Conservation (phyloP, 2,888 invertebrate species). For the Morinoia aosen region DNA sequence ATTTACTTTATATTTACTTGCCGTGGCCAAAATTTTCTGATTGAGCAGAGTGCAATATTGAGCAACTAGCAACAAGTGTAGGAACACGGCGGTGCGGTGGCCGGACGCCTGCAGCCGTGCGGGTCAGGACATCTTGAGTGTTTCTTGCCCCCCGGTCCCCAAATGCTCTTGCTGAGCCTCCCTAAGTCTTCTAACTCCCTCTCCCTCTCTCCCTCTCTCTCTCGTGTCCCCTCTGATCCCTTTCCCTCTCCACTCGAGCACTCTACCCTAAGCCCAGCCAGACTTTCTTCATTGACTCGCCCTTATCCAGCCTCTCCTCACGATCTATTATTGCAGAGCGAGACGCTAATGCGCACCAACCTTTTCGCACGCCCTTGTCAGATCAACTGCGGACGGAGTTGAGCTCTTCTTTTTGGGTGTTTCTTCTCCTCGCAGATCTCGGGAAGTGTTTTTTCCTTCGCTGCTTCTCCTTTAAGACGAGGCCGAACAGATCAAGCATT, state of each 20-base stretch:
- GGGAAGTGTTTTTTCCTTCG: slow-evolving; percentile 18
- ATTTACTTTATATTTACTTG: too few species aligned
- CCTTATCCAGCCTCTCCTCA: neutral
- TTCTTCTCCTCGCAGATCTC: neutral
- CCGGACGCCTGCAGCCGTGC: neutral
- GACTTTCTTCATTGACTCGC: slow-evolving; percentile 18
- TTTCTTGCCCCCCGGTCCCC: neutral
- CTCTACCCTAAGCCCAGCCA: neutral
- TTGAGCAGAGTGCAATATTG: too few species aligned
- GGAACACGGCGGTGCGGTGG: neutral
- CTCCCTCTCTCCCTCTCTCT: neutral
- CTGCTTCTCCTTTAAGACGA: slow-evolving; percentile 13
- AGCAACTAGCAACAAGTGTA: neutral
- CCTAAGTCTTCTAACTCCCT: slow-evolving; percentile 29
- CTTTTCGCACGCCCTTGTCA: slow-evolving; percentile 43
- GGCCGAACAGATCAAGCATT: neutral
- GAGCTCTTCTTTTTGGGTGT: slow-evolving; percentile 22
- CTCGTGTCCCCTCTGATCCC: neutral
- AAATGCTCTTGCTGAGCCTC: slow-evolving; percentile 40
- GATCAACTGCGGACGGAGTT: slow-evolving; percentile 39
- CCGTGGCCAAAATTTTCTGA: too few species aligned
- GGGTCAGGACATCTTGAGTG: slow-evolving; percentile 32
- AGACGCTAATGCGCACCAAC: slow-evolving; percentile 31
- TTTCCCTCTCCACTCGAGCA: neutral
- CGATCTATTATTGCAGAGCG: slow-evolving; percentile 22